These are phyloP conservation scores for Onychorhynchus coronatus DNA, from an alignment of 2,113 vertebrate species.

Conservation along the genomic window DNA sequence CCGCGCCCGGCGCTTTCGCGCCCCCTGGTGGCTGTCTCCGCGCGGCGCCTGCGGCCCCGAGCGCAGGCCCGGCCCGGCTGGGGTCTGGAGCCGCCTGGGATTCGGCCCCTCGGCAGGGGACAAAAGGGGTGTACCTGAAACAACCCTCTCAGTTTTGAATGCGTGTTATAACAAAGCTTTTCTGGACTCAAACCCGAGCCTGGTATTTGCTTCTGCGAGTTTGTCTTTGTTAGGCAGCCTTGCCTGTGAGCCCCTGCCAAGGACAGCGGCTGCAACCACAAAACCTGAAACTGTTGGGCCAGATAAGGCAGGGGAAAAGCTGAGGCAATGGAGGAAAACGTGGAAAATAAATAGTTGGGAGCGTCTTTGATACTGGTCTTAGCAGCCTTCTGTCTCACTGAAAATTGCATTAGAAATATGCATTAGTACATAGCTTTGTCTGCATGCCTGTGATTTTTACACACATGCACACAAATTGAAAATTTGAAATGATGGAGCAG, in stretches of 20 bases:
- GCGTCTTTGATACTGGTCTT: rapidly evolving
- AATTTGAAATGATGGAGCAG: neutral
- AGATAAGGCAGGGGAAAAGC: neutral
- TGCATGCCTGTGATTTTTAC: rapidly evolving
- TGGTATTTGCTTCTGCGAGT: neutral
- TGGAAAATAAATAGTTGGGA: neutral
- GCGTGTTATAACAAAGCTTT: neutral
- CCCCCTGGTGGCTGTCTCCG: neutral
- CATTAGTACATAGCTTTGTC: neutral
- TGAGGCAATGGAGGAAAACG: neutral
- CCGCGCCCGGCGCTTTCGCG: neutral
- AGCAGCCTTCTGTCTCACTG: neutral
- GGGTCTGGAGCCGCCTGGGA: rapidly evolving
- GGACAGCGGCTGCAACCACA: neutral
- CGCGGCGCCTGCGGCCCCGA: too few species aligned
- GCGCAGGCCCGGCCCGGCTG: too few species aligned
- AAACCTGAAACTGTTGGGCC: rapidly evolving
- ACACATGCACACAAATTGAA: neutral
- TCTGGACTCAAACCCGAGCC: neutral
- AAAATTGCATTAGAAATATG: neutral
- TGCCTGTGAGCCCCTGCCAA: neutral
- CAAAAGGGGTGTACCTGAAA: neutral
- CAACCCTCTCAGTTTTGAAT: neutral
- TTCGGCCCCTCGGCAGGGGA: rapidly evolving
- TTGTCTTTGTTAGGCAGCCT: neutral